Percentiles rank a stretch among this genome's conserved stretches.
phyloP scores from a whole-genome alignment of 92 coral and sea anemone species.

The Zoanthus sansibaricus region DNA sequence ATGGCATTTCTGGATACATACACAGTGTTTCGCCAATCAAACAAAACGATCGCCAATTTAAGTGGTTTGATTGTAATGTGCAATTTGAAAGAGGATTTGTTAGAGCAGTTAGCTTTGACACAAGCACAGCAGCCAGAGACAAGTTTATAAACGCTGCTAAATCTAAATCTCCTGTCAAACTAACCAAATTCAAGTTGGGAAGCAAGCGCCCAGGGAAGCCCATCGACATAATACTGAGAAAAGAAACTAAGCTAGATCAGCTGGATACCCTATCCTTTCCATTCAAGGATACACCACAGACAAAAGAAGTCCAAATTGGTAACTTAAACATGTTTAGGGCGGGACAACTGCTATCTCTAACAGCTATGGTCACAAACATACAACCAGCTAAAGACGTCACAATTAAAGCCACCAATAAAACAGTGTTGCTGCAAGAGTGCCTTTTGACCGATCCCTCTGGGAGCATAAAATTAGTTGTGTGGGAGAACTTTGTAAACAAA shows the following conservation, averaged over 20 bases:
- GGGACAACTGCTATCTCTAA: too few species aligned
- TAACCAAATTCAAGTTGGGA: conserved; percentile 19
- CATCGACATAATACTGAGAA: conserved; percentile 25
- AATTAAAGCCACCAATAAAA: too few species aligned
- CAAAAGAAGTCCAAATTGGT: conserved; percentile 30
- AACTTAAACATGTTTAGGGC: not conserved
- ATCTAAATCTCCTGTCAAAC: conserved; percentile 42
- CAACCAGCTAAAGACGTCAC: too few species aligned
- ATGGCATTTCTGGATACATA: conserved; percentile 17
- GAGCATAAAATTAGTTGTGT: too few species aligned
- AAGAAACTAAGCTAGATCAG: conserved; percentile 25
- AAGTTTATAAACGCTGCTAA: conserved; percentile 40
- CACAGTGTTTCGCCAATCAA: conserved; percentile 33
- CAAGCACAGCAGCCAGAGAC: conserved; percentile 4
- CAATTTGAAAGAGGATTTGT: conserved; percentile 25
- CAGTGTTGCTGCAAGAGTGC: too few species aligned
- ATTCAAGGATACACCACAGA: not conserved
- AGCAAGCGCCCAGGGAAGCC: not conserved
- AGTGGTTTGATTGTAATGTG: conserved; percentile 43
- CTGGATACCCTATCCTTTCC: conserved; percentile 16
- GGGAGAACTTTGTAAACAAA: too few species aligned
- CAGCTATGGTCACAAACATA: too few species aligned
- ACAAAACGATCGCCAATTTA: conserved; percentile 20
- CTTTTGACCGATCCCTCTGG: too few species aligned
- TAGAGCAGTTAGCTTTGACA: conserved; percentile 43